phyloP scores from a whole-genome alignment of 2,113 vertebrate genomes.

The Gambusia affinis region DNA sequence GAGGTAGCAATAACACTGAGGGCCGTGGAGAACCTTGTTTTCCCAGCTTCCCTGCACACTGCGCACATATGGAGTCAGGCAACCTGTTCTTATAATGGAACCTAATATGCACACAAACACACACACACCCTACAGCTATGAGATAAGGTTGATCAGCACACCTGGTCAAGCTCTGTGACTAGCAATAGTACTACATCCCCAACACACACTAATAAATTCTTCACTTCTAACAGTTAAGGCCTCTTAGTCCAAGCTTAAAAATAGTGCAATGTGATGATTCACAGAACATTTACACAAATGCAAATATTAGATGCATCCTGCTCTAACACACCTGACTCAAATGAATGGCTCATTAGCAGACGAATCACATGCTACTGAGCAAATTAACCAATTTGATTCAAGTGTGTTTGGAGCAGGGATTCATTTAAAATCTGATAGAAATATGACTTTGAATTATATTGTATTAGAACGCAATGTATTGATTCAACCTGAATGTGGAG shows the following conservation, averaged over 20 bases:
- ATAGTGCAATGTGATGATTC: conserved; percentile 4
- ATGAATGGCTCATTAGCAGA: too few relatives aligned
- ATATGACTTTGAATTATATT: too few relatives aligned
- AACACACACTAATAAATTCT: conserved; percentile 38
- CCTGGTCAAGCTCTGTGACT: conserved; percentile 73
- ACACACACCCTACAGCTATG: conserved; percentile 62
- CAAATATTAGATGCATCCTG: too few relatives aligned
- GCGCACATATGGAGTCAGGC: conserved; percentile 76
- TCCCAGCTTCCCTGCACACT: conserved; percentile 78
- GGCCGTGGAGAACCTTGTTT: conserved; percentile 83
- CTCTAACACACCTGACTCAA: too few relatives aligned
- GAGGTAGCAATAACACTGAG: conserved; percentile 85
- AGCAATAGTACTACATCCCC: conserved; percentile 54
- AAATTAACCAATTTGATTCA: too few relatives aligned
- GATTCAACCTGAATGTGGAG: not conserved
- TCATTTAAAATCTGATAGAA: too few relatives aligned
- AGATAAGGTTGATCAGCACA: conserved; percentile 76
- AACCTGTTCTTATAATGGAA: conserved; percentile 79
- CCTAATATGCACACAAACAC: conserved; percentile 70
- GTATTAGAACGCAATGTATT: not conserved
- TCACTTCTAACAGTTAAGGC: conserved; percentile 47
- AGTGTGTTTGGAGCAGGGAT: too few relatives aligned
- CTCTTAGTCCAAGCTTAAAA: conserved; percentile 31
- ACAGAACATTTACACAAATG: conserved; percentile 13
- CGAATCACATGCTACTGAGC: too few relatives aligned